phyloP scores from a whole-genome alignment of 37 sponge, comb jelly and placozoan genomes.

The Halichondria panicea region DNA sequence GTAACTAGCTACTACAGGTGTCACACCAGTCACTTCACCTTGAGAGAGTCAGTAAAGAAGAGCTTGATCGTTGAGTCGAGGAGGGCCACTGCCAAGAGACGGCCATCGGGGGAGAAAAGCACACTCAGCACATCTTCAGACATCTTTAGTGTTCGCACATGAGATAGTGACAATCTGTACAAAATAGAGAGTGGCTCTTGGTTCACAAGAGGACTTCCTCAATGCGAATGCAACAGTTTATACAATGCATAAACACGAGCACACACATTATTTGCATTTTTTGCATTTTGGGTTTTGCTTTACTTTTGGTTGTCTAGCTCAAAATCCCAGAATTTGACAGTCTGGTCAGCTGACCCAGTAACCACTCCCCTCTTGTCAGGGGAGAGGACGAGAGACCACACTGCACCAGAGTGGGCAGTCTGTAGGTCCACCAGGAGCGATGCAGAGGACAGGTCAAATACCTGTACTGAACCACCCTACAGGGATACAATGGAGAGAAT shows the following conservation, averaged over 20 bases:
- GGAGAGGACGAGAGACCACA: conserved; percentile 77
- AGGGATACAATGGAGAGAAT: too few relatives aligned
- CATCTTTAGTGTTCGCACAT: conserved; percentile 82
- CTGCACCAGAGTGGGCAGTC: conserved; percentile 68
- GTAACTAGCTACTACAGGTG: too few relatives aligned
- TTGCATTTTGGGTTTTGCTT: conserved; percentile 18
- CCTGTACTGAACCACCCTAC: conserved; percentile 77
- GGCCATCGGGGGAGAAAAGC: conserved; percentile 71
- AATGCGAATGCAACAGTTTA: neutral
- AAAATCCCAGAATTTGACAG: conserved; percentile 97
- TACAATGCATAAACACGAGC: neutral
- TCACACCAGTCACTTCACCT: conserved; percentile 46
- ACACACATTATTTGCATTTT: conserved; percentile 21
- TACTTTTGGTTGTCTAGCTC: conserved; percentile 44
- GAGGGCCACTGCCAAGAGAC: conserved; percentile 85
- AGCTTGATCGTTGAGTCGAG: conserved; percentile 96
- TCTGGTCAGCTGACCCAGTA: conserved; percentile 86
- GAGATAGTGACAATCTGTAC: conserved; percentile 38
- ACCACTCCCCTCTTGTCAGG: conserved; percentile 87
- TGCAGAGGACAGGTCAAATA: conserved; percentile 78
- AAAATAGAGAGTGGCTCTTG: neutral
- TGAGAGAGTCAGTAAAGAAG: conserved; percentile 91
- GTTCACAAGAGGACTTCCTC: neutral
- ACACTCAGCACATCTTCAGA: conserved; percentile 89
- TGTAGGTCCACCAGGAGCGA: conserved; percentile 47